Base-by-base conservation (phyloP, 2,113 vertebrate genomes). In the Lepisosteus oculatus region DNA sequence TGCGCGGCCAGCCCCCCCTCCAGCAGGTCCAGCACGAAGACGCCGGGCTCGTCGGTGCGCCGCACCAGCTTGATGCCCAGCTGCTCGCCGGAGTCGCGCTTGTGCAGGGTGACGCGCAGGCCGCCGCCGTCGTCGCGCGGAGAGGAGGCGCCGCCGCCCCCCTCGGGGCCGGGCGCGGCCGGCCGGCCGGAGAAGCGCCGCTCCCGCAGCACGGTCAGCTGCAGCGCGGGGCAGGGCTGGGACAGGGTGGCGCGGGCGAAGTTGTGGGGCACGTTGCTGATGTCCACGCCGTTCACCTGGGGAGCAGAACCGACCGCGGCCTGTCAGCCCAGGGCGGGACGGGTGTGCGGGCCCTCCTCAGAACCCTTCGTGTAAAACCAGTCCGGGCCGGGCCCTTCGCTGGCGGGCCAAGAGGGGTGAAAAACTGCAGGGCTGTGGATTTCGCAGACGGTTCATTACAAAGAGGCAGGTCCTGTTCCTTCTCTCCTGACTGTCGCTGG, bases 11-110 rank as follows among this genome's bases (percentile, higher is more conserved):
- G 80, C 0, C 97, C 97, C 6, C 97, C 97, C 44, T 99, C 97
- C 79, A 99, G 65, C 51, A 99, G 92, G 85, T 99, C 97, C 0
- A 99, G 86, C 72, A 99, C 95, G 8, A 99, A 99, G 9, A 99
- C 96, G 0, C 97, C 97, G 0, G 95, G 90, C 84, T 99, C 97
- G 0, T 99, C 97, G 0, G 96, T 97, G 8, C 97, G 91, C 71
- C 97, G 94, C 6, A 99, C 97, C 2, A 99, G 89, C 77, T 99
- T 99, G 72, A 99, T 99, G 81, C 97, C 97, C 0, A 99, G 94
- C 89, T 99, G 97, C 82, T 99, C 97, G 0, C 88, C 87, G 1
- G 95, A 94, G 85, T 96, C 97, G 0, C 94, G 89, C 68, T 99
- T 99, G 65, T 95, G 92, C 42, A 99, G 89, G 0, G 93, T 94